Evolutionary conservation across 2,113 vertebrate genomes (phyloP).

Genomic region (Chaenocephalus aceratus): DNA sequence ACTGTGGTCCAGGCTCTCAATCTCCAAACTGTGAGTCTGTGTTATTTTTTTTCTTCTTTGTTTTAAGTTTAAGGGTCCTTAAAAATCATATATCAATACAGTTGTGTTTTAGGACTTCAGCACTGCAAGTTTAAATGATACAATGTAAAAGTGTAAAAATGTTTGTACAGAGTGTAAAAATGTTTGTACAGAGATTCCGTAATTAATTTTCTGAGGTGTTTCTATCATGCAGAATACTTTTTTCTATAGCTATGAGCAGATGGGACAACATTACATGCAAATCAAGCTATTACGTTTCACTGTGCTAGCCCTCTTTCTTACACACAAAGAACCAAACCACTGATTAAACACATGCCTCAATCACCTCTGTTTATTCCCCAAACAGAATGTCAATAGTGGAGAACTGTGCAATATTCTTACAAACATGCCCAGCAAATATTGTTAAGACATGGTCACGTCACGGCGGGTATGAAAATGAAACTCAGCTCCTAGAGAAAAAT

Average conservation of each 20-base stretch:
- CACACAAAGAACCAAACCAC: not conserved
- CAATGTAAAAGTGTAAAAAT: not conserved
- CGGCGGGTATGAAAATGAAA: not conserved
- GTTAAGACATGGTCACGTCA: not conserved
- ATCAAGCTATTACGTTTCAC: not conserved
- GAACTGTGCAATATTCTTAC: not conserved
- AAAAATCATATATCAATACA: not conserved
- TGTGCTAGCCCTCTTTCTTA: not conserved
- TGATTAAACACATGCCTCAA: not conserved
- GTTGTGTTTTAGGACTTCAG: not conserved
- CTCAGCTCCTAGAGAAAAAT: not conserved
- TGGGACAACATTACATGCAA: not conserved
- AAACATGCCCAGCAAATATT: not conserved
- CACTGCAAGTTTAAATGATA: not conserved
- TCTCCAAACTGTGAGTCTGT: slow-evolving; percentile 28
- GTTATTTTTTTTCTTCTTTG: not conserved
- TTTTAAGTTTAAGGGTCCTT: too few species aligned
- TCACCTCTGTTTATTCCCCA: not conserved
- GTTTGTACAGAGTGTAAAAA: not conserved
- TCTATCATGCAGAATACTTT: not conserved
- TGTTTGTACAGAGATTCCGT: not conserved
- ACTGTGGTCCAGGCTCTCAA: slow-evolving; percentile 34
- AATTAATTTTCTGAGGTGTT: slow-evolving; percentile 4
- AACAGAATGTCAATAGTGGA: not conserved
- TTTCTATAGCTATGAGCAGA: not conserved